These are phyloP conservation scores for Eupsittula cactorum DNA, from an alignment of 2,113 vertebrate genomes.

Conservation along the genomic window DNA sequence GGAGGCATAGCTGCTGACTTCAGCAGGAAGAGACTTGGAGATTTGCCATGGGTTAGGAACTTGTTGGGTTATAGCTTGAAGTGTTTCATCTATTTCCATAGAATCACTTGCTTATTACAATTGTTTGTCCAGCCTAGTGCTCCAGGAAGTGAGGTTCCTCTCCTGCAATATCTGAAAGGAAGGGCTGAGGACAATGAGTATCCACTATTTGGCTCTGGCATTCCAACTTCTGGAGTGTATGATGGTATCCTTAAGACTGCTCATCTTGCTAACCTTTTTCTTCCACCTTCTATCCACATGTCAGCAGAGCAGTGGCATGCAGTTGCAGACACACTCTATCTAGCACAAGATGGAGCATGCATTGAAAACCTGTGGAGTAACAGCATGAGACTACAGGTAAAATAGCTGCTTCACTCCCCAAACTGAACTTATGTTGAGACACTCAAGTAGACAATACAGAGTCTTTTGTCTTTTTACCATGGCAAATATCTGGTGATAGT, in stretches of 20 bases:
- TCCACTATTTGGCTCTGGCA: neutral
- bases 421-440: accelerated
- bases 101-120: neutral
- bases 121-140: neutral
- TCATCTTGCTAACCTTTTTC: neutral
- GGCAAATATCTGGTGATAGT: neutral
- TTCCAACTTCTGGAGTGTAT: neutral
- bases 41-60: neutral
- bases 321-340: neutral
- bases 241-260: neutral
- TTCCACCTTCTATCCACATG: neutral
- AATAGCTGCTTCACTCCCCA: neutral
- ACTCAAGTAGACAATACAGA: neutral
- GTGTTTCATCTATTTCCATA: neutral
- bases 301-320: neutral
- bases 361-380: neutral
- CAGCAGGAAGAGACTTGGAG: neutral
- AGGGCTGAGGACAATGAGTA: neutral
- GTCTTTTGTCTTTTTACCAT: neutral
- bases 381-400: neutral
- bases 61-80: neutral
- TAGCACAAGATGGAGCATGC: neutral
- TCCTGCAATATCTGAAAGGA: neutral
- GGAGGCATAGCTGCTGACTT: neutral
- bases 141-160: neutral